These are phyloP conservation scores for Colistium nudipinnis DNA, from an alignment of 2,113 vertebrate genomes.

Conservation along the genomic window DNA sequence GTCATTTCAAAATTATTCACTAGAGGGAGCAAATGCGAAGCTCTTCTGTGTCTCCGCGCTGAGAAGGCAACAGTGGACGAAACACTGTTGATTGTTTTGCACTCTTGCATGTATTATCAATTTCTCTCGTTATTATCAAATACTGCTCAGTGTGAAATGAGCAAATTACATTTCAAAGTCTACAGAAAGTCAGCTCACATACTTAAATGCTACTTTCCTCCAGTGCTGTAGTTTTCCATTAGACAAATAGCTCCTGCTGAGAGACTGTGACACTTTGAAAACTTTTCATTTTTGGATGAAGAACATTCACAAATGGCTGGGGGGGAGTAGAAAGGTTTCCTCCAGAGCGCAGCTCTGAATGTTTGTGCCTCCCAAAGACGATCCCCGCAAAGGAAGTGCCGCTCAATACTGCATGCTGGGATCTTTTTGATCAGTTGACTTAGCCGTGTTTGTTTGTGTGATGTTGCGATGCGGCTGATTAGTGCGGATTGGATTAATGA, in stretches of 20 bases:
- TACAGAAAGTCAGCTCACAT: neutral
- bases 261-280: conserved; percentile 40
- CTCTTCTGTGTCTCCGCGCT: conserved; percentile 10
- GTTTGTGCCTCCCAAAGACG: conserved; percentile 47
- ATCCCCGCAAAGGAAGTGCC: conserved; percentile 13
- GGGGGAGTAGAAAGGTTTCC: neutral
- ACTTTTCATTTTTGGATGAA: conserved; percentile 62
- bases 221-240: conserved; percentile 2
- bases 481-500: conserved; percentile 69
- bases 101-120: neutral
- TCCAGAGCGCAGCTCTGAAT: conserved; percentile 31
- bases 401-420: conserved; percentile 55
- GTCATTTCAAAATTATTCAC: conserved; percentile 72
- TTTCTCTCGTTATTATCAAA: neutral
- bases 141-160: neutral
- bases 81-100: neutral
- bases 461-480: conserved; percentile 66
- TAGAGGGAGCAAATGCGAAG: conserved; percentile 79
- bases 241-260: conserved; percentile 17
- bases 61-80: neutral
- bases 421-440: conserved; percentile 64
- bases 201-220: neutral
- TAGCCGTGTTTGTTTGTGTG: conserved; percentile 70
- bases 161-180: neutral
- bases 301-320: conserved; percentile 32